Conservation (phyloP, 2,797 vertebrate genomes). For the Leptatherina wallacei region DNA sequence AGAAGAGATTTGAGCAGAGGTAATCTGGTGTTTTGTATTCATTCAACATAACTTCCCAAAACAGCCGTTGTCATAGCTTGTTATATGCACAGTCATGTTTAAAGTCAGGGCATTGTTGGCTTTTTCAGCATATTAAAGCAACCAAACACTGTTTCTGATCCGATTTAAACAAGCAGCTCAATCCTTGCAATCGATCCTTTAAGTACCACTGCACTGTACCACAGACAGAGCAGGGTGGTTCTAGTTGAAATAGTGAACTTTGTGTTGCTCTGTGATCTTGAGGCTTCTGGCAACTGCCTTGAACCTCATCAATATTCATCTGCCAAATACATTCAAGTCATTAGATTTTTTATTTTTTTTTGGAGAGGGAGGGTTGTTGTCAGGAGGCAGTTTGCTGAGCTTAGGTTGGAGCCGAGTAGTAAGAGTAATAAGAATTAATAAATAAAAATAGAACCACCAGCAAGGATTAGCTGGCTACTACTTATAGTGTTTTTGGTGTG, state of each 20-base stretch:
- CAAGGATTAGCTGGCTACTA: conserved; percentile 54
- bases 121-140: not conserved
- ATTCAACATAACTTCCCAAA: conserved; percentile 5
- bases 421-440: conserved; percentile 30
- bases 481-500: conserved; percentile 59
- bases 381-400: conserved; percentile 42
- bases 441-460: conserved; percentile 44
- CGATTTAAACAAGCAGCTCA: conserved; percentile 19
- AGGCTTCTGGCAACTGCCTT: conserved; percentile 21
- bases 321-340: conserved; percentile 32
- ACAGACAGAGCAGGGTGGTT: not conserved
- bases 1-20: conserved; percentile 1
- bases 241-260: conserved; percentile 6
- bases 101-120: not conserved
- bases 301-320: conserved; percentile 14
- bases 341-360: conserved; percentile 14
- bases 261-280: conserved; percentile 4
- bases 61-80: not conserved
- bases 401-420: conserved; percentile 48
- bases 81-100: not conserved
- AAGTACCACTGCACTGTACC: not conserved
- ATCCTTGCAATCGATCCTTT: not conserved
- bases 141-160: conserved; percentile 4
- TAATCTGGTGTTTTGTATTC: not conserved
- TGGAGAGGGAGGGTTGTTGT: conserved; percentile 25